phyloP scores from a whole-genome alignment of 1,140 invertebrate species.

The Harlomillsia oculata region DNA sequence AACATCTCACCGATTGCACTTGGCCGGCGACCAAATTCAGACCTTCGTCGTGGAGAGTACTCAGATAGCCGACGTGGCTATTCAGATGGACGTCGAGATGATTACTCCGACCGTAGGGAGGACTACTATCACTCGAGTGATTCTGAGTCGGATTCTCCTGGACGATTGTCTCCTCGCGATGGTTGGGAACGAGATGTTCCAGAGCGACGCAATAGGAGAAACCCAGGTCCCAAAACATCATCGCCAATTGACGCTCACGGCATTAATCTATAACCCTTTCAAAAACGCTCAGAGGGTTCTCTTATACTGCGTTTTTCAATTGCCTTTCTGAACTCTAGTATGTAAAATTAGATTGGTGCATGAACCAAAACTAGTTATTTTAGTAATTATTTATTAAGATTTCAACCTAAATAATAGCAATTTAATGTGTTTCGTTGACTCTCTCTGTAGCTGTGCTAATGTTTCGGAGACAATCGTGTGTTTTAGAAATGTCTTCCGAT shows the following conservation, averaged over 20 bases:
- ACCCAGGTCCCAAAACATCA: conserved; percentile 7
- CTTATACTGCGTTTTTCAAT: neutral
- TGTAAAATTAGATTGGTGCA: neutral
- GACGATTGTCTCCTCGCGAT: conserved; percentile 10
- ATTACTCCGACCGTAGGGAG: conserved; percentile 18
- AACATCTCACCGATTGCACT: conserved; percentile 9
- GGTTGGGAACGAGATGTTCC: neutral
- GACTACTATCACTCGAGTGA: neutral
- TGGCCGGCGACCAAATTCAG: neutral
- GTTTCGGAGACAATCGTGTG: neutral
- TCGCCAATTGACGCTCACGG: conserved; percentile 21
- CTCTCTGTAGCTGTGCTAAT: neutral
- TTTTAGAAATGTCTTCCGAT: no score
- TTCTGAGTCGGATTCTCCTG: conserved; percentile 1
- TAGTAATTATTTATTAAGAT: neutral
- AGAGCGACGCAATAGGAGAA: neutral
- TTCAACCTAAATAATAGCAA: neutral
- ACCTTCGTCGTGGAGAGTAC: no score
- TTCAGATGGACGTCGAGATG: no score
- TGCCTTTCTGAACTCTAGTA: neutral
- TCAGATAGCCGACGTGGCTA: conserved; percentile 9
- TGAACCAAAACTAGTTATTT: neutral
- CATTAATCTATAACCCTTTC: conserved; percentile 11
- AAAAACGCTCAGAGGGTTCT: neutral
- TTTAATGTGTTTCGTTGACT: neutral